A percentile compares a stretch with the other conserved stretches of the same genome.
These are phyloP conservation scores for Xanthia icteritia DNA, from an alignment of 2,888 invertebrate species.

Conservation along the genomic window DNA sequence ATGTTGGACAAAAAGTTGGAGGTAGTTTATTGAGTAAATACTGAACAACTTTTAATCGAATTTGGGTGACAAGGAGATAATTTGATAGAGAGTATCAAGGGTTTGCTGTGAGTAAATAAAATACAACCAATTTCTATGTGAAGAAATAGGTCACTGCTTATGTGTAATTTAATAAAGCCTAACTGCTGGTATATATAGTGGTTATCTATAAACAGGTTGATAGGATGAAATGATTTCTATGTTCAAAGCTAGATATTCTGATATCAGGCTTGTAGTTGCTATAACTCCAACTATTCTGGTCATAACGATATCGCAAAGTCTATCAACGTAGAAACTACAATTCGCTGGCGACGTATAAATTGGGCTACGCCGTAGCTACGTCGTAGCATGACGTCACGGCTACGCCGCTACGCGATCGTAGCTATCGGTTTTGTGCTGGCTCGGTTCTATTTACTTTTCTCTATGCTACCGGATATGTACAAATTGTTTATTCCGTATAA, in stretches of 20 bases:
- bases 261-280: background rate
- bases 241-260: background rate
- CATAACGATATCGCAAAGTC: background rate
- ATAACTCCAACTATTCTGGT: background rate
- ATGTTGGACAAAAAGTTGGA: conserved; percentile 46
- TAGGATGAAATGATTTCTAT: background rate
- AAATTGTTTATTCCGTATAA: conserved; percentile 8
- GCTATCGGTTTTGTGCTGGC: conserved; percentile 26
- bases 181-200: background rate
- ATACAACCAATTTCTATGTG: background rate
- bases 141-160: background rate
- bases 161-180: background rate
- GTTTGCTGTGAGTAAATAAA: conserved; percentile 7
- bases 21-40: conserved; percentile 51
- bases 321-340: background rate
- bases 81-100: conserved; percentile 20
- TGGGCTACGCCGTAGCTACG: conserved; percentile 33
- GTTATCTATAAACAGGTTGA: background rate
- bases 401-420: conserved; percentile 44
- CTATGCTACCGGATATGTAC: conserved; percentile 1
- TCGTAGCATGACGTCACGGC: conserved; percentile 34
- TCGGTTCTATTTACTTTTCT: conserved; percentile 35
- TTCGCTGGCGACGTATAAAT: background rate
- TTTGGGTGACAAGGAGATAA: conserved; percentile 35
- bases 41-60: conserved; percentile 42